Evolutionary conservation across 2,888 invertebrate species (phyloP).

Genomic region (Xanthia icteritia): DNA sequence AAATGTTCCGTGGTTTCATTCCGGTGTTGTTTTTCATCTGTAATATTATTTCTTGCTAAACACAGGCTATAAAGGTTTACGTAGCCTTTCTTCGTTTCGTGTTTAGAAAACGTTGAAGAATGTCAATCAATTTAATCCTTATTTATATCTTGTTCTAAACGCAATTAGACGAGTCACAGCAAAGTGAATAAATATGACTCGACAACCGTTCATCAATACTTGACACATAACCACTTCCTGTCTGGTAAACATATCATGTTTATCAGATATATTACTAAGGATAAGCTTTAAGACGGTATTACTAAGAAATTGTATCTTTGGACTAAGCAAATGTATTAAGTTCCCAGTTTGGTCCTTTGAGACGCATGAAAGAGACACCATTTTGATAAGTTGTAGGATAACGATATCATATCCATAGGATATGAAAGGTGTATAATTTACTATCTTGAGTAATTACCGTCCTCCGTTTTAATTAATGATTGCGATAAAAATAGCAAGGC

Average conservation of each 20-base stretch:
- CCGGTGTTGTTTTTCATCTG: neutral
- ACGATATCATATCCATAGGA: constrained; percentile 13
- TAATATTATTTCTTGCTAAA: constrained; percentile 16
- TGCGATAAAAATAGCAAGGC: constrained; percentile 3
- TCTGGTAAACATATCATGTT: constrained; percentile 29
- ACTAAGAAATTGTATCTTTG: constrained; percentile 1
- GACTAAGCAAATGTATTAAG: constrained; percentile 3
- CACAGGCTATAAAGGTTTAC: neutral
- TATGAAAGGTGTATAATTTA: neutral
- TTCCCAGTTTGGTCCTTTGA: constrained; percentile 10
- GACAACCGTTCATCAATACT: constrained; percentile 31
- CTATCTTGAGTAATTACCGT: neutral
- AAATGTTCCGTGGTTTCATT: constrained; percentile 19
- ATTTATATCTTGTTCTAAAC: neutral
- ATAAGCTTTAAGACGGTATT: constrained; percentile 7
- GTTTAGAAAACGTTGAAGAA: neutral
- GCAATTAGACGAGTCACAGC: constrained; percentile 15
- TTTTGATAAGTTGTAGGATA: constrained; percentile 9
- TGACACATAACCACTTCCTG: constrained; percentile 38
- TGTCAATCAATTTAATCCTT: neutral
- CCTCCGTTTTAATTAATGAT: constrained; percentile 1
- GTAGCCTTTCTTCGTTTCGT: neutral
- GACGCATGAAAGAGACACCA: neutral
- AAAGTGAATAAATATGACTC: constrained; percentile 9
- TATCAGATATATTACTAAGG: constrained; percentile 7